Conservation (phyloP, 2,797 vertebrate species). For the Spinus pinus region DNA sequence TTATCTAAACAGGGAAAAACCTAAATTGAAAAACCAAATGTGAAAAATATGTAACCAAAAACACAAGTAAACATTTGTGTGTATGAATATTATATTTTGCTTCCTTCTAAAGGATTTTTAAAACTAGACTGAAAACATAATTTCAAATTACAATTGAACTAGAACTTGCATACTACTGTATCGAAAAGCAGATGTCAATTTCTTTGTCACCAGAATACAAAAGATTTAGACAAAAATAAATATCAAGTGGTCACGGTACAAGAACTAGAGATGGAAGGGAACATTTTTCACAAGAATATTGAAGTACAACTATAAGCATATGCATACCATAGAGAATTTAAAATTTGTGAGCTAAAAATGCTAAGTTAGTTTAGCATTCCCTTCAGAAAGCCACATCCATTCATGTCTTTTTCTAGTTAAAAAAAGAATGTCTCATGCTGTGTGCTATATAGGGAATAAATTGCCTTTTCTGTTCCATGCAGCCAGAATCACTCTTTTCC, state of each 20-base stretch:
- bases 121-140: background rate
- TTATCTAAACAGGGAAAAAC: slow-evolving; percentile 60
- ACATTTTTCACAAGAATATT: background rate
- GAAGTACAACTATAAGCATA: background rate
- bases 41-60: slow-evolving; percentile 51
- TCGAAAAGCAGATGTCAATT: slow-evolving; percentile 31
- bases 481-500: background rate
- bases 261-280: background rate
- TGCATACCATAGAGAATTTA: background rate
- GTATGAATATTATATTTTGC: background rate
- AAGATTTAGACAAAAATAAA: background rate
- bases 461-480: background rate
- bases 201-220: background rate
- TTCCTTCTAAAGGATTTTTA: slow-evolving; percentile 25
- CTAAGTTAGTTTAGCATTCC: background rate
- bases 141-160: slow-evolving; percentile 7
- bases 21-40: slow-evolving; percentile 66
- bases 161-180: background rate
- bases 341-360: background rate
- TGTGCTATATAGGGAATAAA: background rate
- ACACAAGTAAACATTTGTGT: slow-evolving; percentile 7
- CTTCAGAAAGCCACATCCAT: background rate
- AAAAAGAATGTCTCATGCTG: background rate
- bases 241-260: background rate
- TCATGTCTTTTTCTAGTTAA: background rate